Percentiles rank a stretch among this genome's conserved stretches.
These are phyloP conservation scores for Rana temporaria DNA, from an alignment of 2,113 vertebrate genomes.

Conservation along the genomic window DNA sequence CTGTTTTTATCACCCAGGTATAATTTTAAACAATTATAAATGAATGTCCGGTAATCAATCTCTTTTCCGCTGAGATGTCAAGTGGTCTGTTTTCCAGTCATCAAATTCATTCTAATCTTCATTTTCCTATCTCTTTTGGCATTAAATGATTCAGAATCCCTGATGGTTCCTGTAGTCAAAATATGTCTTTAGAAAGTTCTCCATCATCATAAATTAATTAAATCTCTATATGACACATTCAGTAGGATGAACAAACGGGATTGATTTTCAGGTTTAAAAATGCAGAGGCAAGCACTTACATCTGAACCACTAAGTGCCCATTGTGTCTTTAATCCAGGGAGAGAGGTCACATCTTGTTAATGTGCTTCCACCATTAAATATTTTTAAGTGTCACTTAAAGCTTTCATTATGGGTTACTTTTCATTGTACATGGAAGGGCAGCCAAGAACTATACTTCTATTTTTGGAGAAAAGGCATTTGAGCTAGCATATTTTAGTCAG, in stretches of 20 bases:
- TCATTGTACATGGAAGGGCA: slow-evolving; percentile 62
- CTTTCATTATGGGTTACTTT: slow-evolving; percentile 62
- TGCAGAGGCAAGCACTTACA: slow-evolving; percentile 59
- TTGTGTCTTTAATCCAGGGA: slow-evolving; percentile 61
- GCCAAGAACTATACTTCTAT: slow-evolving; percentile 52
- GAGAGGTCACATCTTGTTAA: slow-evolving; percentile 68
- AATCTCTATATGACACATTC: slow-evolving; percentile 56
- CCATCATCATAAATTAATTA: slow-evolving; percentile 62
- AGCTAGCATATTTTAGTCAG: not conserved
- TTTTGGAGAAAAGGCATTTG: slow-evolving; percentile 17
- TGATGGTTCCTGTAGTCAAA: slow-evolving; percentile 4
- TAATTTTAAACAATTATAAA: not conserved
- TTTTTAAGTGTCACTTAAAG: slow-evolving; percentile 59
- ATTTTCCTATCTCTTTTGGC: not conserved
- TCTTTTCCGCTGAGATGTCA: not conserved
- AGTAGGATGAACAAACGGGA: slow-evolving; percentile 59
- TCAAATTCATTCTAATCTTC: not conserved
- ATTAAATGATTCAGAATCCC: not conserved
- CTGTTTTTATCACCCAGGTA: not conserved
- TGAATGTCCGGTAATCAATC: not conserved
- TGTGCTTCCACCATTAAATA: slow-evolving; percentile 61
- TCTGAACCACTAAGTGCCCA: slow-evolving; percentile 57
- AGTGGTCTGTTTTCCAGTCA: not conserved
- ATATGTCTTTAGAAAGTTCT: slow-evolving; percentile 18
- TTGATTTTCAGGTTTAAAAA: slow-evolving; percentile 50